Percentiles rank a stretch among this genome's conserved stretches.
phyloP scores from a whole-genome alignment of 2,113 vertebrate species.

The Ictidomys tridecemlineatus region DNA sequence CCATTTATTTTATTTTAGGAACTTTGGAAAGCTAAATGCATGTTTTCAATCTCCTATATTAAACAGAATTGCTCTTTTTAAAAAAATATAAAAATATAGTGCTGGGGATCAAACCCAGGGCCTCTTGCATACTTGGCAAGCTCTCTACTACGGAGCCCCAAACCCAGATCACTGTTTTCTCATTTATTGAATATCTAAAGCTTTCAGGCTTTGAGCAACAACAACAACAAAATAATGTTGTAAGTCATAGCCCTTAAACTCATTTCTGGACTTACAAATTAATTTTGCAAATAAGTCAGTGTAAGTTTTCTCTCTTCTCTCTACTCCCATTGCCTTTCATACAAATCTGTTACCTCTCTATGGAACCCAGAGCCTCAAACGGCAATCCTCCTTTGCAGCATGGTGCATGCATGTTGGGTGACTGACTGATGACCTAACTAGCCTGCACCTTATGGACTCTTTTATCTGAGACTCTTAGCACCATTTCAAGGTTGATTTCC shows the following conservation, averaged over 20 bases:
- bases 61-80: too few relatives aligned
- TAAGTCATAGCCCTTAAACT: background rate
- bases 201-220: background rate
- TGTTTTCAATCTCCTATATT: background rate
- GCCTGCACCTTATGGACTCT: background rate
- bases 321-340: background rate
- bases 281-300: background rate
- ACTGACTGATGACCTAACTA: background rate
- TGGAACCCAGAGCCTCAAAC: background rate
- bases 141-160: too few relatives aligned
- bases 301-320: background rate
- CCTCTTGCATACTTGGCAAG: too few relatives aligned
- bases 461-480: background rate
- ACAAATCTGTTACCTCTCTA: background rate
- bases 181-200: background rate
- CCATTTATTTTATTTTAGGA: conserved; percentile 5
- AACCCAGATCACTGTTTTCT: background rate
- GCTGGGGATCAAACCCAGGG: too few relatives aligned
- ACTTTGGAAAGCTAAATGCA: conserved; percentile 26
- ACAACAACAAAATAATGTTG: background rate
- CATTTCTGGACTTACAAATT: conserved; percentile 7
- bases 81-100: too few relatives aligned
- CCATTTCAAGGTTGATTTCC: background rate
- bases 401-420: background rate
- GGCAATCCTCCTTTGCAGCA: background rate